A percentile compares a stretch with the other conserved stretches of the same genome.
Conservation (phyloP, 2,888 invertebrate genomes). For the Elmis aenea region DNA sequence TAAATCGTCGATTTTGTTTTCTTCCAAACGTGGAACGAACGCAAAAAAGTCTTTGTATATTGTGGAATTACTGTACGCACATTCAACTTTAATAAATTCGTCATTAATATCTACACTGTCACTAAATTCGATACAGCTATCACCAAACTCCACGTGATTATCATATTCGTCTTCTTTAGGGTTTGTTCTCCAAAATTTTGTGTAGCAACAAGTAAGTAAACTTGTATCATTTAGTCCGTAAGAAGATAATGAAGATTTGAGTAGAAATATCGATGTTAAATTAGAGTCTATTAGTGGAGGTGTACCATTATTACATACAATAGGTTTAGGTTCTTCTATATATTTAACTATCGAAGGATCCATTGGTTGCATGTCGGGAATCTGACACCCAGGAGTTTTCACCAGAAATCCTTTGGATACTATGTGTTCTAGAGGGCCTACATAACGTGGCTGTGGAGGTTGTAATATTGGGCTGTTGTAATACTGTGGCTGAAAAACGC, state of each 20-base stretch:
- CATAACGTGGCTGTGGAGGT: neutral
- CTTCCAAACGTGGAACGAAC: conserved; percentile 51
- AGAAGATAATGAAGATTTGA: conserved; percentile 45
- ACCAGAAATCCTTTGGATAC: conserved; percentile 37
- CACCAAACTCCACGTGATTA: conserved; percentile 48
- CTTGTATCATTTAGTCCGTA: conserved; percentile 49
- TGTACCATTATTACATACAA: conserved; percentile 51
- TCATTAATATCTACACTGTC: conserved; percentile 46
- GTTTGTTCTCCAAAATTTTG: conserved; percentile 53
- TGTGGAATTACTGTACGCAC: conserved; percentile 48
- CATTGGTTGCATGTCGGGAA: conserved; percentile 59
- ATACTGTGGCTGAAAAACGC: conserved; percentile 33
- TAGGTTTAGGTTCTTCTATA: conserved; percentile 47
- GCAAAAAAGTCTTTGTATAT: conserved; percentile 66
- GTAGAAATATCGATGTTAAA: conserved; percentile 55
- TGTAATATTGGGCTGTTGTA: conserved; percentile 12
- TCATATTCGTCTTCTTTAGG: conserved; percentile 49
- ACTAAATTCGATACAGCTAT: conserved; percentile 50
- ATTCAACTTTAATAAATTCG: conserved; percentile 68
- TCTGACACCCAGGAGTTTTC: conserved; percentile 62
- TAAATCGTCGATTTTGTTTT: conserved; percentile 12
- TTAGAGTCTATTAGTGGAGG: conserved; percentile 56
- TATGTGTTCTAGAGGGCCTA: neutral
- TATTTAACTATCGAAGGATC: conserved; percentile 54
- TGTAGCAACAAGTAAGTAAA: conserved; percentile 58